Evolutionary conservation across 2,888 invertebrate genomes (phyloP), one percentile per base, ranked within the genome.

Genomic region (Pollenia angustigena): DNA sequence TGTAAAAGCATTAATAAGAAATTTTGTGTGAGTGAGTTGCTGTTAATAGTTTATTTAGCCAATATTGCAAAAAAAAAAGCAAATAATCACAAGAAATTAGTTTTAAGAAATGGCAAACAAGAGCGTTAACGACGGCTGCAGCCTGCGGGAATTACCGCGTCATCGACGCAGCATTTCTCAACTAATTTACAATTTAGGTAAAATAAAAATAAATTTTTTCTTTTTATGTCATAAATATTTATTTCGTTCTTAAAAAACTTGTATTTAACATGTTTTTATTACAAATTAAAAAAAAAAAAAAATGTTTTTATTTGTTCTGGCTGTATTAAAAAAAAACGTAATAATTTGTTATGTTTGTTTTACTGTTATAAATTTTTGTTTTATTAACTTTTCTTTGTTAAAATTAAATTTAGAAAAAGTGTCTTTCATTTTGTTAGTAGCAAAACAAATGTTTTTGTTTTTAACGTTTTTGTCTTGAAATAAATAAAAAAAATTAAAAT

Each of bases 91-190:
- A 7, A 48, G 14, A 48, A 69, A 72, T 42, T 62, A 50, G n/a
- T 66, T 64, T 40, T 32, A 44, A 83, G 72, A 23, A 54, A 81
- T 60, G 72, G 48, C 87, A 52, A 64, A 79, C 72, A 80, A 76
- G 44, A 75, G 54, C 56, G 62, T 62, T 44, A 64, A 80, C 85
- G 87, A 89, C 76, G 88, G 89, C 18, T 74, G 69, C 68, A 87
- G 81, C 62, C 87, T 88, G 82, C 83, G 88, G 60, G 89, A 91
- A 80, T 89, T 91, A 88, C 90, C 92, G 88, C 92, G 92, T 87
- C 93, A 93, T 90, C 92, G 92, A 84, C 92, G 93, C 85, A 93
- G 93, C 90, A 93, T 93, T 81, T 93, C 93, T 88, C 93, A 93
- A 90, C 91, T 93, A 88, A 92, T 93, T 88, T 92, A 91, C 58